Base-by-base conservation (phyloP, 2,888 invertebrate genomes). In the Diarsia brunnea region DNA sequence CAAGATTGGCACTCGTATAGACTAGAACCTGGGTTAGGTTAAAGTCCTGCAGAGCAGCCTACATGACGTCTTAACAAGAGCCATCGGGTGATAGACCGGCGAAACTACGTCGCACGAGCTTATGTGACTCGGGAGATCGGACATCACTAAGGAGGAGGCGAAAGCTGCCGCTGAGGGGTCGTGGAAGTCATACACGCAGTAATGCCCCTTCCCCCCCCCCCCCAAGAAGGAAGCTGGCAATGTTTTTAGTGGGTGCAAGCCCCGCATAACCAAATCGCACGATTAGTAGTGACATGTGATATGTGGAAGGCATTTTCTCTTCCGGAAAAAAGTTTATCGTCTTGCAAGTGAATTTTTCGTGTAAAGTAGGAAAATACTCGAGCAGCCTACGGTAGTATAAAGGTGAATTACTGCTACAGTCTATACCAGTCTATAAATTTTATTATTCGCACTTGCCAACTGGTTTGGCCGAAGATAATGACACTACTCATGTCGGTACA, bases 401-500 rank as follows among this genome's bases (percentile, higher is more conserved):
- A 55, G 4, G 16, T 47, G 8, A 27, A 43, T 73, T n/a, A 43
- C 16, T 77, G 63, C 24, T 55, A 38, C 38, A 19, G 14, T 65
- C 21, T 10, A 12, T 27, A 63, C 12, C 21, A 74, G 63, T 43
- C 12, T 51, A 55, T 78, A 11, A 19, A 76, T 38, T 64, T 65
- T 53, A 47, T 60, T 61, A 61, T 47, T 61, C 38, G 2, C 47
- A 53, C 51, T 66, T 53, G 53, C 51, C 21, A 66, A 43, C 27
- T 43, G 12, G 64, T 65, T 65, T 65, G 14, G 4, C 16, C 2
- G 21, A 43, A 83, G 24, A 51, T 68, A 38, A 65, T 82, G 21
- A 53, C 24, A 67, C 47, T 75, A 82, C 47, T 81, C 61, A 76
- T 64, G 31, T 38, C 43, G 14, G 16, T 63, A 66, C 38, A 24